A percentile compares a stretch with the other conserved stretches of the same genome.
These are phyloP conservation scores for Drosophila pseudoobscura DNA, from an alignment of 1,140 invertebrate species.

Conservation along the genomic window DNA sequence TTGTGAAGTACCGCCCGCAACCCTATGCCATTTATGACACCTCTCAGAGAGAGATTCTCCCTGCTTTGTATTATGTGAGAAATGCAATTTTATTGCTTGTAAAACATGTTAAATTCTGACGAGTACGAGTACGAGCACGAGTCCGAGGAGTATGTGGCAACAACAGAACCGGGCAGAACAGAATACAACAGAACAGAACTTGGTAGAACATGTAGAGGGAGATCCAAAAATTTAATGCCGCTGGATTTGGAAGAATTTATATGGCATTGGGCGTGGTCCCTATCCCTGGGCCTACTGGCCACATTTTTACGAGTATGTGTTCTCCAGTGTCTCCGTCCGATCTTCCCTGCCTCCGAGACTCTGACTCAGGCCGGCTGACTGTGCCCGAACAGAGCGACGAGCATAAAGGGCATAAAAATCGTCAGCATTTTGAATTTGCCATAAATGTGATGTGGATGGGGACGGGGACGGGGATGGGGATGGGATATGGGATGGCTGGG, in stretches of 20 bases:
- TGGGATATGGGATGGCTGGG: neutral
- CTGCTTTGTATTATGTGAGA: slow-evolving; percentile 63
- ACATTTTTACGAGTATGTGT: slow-evolving; percentile 41
- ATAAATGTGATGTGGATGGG: slow-evolving; percentile 46
- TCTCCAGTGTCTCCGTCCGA: slow-evolving; percentile 26
- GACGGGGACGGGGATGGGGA: too few species aligned
- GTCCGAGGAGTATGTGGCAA: slow-evolving; percentile 40
- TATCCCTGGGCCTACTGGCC: slow-evolving; percentile 23
- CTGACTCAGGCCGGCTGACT: neutral
- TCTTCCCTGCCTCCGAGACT: slow-evolving; percentile 12
- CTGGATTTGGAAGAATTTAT: slow-evolving; percentile 74
- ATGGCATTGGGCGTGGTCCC: slow-evolving; percentile 56
- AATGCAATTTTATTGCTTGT: slow-evolving; percentile 82
- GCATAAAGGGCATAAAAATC: slow-evolving; percentile 38
- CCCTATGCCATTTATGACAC: slow-evolving; percentile 57
- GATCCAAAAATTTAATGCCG: slow-evolving; percentile 58
- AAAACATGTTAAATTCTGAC: slow-evolving; percentile 77
- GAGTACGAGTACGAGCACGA: slow-evolving; percentile 50
- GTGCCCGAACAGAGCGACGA: too few species aligned
- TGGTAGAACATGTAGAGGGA: slow-evolving; percentile 6
- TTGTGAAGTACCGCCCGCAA: slow-evolving; percentile 54
- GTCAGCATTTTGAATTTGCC: slow-evolving; percentile 55
- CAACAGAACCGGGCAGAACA: slow-evolving; percentile 23
- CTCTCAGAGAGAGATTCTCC: slow-evolving; percentile 14
- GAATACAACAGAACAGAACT: slow-evolving; percentile 21